These are phyloP conservation scores for Drosophila parvula DNA, from an alignment of 1,140 invertebrate species.

Conservation along the genomic window DNA sequence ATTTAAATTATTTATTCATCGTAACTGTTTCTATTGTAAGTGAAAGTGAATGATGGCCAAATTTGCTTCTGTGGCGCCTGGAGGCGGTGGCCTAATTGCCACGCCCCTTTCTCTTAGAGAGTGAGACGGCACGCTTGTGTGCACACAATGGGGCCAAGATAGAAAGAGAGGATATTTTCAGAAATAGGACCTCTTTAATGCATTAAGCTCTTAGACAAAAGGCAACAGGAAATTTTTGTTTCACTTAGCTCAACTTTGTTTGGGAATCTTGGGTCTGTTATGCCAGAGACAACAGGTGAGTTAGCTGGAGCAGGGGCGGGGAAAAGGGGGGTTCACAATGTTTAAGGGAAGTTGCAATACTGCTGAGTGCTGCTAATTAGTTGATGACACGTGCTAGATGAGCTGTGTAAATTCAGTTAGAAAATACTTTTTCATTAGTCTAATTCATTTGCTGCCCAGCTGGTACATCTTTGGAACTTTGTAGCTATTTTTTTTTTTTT, in stretches of 20 bases:
- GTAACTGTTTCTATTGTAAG: neutral
- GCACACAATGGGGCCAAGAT: constrained; percentile 45
- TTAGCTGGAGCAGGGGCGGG: neutral
- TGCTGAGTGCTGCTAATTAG: constrained; percentile 46
- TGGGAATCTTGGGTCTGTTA: constrained; percentile 23
- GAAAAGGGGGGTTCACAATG: too few species aligned
- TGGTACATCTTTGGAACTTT: too few species aligned
- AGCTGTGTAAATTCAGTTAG: constrained; percentile 15
- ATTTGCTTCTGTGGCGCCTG: neutral
- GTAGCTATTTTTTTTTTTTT: too few species aligned
- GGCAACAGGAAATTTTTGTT: constrained; percentile 50
- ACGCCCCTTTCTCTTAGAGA: constrained; percentile 41
- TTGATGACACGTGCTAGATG: constrained; percentile 42
- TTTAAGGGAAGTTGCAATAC: neutral
- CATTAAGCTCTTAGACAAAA: constrained; percentile 60
- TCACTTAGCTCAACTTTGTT: constrained; percentile 36
- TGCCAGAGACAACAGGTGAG: constrained; percentile 16
- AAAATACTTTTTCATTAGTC: constrained; percentile 23
- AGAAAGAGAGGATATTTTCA: neutral
- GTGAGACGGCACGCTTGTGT: constrained; percentile 56
- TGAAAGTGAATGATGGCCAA: constrained; percentile 34
- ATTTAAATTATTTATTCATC: neutral
- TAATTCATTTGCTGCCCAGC: constrained; percentile 3
- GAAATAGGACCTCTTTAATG: constrained; percentile 47
- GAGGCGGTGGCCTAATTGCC: constrained; percentile 65